Base-by-base conservation (phyloP, 2,888 invertebrate genomes). In the Petrolisthes manimaculis region DNA sequence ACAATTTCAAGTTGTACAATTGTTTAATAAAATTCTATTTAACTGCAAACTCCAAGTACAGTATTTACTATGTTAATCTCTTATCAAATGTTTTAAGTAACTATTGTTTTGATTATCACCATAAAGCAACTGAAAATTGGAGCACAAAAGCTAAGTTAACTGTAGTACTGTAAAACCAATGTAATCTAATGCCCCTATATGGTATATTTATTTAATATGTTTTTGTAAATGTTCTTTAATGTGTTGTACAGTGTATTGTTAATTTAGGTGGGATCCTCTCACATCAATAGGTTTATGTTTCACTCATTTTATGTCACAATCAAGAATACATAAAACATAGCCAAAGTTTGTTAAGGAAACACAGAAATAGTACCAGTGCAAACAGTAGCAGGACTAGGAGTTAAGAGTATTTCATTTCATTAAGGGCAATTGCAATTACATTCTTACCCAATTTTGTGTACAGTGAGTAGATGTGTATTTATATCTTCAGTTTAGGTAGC, bases 391-490 rank as follows among this genome's bases (percentile, higher is more conserved):
- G 83, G 83, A 84, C 56, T 75, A 84, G 83, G 75, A 75, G 51
- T 84, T 55, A 56, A 84, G 83, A 74, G 56, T 12, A 74, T 74
- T 74, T n/a, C 53, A 53, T 83, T 54, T 74, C 56, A 74, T 37
- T 56, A 84, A 75, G 83, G 83, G 77, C 83, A 84, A 84, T 84
- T 84, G 83, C 75, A 84, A 84, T 75, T 75, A 53, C 75, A 75
- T 75, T 84, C 24, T 37, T 75, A 75, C 54, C 53, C 69, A 54
- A 51, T 75, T 82, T 56, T 75, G 74, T 84, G 75, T 84, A 84
- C 83, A 84, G 83, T 84, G n/a, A 75, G 54, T 84, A 75, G 83
- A 56, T 84, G 83, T 74, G 56, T 84, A 84, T 84, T 75, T 84
- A 84, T 75, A 55, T 67, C n/a, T 74, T 84, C 74, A 75, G 74